Evolutionary conservation across 1,140 invertebrate species (phyloP).

Genomic region (Nomia melanderi): DNA sequence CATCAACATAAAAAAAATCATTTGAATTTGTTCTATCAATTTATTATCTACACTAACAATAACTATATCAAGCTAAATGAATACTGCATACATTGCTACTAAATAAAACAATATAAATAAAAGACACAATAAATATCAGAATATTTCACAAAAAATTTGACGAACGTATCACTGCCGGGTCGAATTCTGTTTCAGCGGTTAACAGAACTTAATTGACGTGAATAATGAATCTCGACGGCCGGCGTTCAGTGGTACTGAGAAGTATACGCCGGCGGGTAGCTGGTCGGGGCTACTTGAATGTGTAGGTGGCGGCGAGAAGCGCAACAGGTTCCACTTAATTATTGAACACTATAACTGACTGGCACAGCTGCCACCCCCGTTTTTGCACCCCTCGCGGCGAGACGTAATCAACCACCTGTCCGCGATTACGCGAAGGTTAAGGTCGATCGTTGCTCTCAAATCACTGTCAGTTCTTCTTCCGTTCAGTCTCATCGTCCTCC

Average conservation of each 20-base stretch:
- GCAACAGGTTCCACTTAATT: slow-evolving; percentile 81
- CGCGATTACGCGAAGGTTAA: slow-evolving; percentile 64
- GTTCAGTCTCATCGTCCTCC: neutral
- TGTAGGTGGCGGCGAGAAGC: slow-evolving; percentile 71
- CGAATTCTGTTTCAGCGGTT: slow-evolving; percentile 14
- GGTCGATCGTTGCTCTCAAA: slow-evolving; percentile 49
- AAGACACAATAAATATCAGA: too few species aligned
- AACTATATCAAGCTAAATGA: too few species aligned
- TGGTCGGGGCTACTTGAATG: slow-evolving; percentile 59
- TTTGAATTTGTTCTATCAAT: too few species aligned
- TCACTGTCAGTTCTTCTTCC: slow-evolving; percentile 15
- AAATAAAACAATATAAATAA: too few species aligned
- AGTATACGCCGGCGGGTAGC: slow-evolving; percentile 37
- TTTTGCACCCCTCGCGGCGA: slow-evolving; percentile 59
- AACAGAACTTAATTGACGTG: slow-evolving; percentile 72
- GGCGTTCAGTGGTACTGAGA: slow-evolving; percentile 23
- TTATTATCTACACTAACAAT: too few species aligned
- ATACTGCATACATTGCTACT: too few species aligned
- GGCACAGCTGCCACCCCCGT: slow-evolving; percentile 62
- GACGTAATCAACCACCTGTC: slow-evolving; percentile 69
- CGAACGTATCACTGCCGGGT: too few species aligned
- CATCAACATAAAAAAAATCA: too few species aligned
- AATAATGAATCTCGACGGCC: slow-evolving; percentile 70
- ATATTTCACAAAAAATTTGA: too few species aligned
- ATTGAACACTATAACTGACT: slow-evolving; percentile 77